phyloP scores from a whole-genome alignment of 2,113 vertebrate genomes.

The Apodemus sylvaticus region DNA sequence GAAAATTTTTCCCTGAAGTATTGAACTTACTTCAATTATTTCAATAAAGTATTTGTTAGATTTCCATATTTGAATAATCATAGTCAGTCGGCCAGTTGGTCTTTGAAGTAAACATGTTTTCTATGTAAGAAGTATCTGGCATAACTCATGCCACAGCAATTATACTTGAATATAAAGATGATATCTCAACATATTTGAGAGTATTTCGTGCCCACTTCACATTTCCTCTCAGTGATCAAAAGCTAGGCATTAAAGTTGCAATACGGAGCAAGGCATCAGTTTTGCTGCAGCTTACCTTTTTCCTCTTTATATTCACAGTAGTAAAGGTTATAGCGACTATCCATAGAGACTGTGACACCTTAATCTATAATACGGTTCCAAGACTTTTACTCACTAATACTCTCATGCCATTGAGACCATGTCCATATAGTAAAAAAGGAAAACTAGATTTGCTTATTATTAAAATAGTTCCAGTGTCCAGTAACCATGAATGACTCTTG shows the following conservation, averaged over 20 bases:
- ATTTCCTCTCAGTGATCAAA: neutral
- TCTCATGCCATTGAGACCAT: neutral
- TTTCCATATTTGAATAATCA: neutral
- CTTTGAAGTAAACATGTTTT: slow-evolving; percentile 2
- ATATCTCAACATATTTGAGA: neutral
- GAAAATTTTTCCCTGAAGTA: slow-evolving; percentile 27
- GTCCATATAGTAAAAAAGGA: neutral
- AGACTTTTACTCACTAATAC: neutral
- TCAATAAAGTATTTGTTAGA: slow-evolving; percentile 24
- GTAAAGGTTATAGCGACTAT: neutral
- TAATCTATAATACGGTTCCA: neutral
- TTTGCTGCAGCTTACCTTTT: neutral
- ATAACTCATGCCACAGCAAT: neutral
- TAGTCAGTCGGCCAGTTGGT: neutral
- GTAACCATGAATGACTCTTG: neutral
- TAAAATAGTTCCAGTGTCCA: slow-evolving; percentile 19
- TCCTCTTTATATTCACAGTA: neutral
- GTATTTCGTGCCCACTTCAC: neutral
- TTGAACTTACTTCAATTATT: slow-evolving; percentile 22
- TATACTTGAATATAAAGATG: neutral
- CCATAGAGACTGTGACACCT: neutral
- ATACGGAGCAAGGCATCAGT: neutral
- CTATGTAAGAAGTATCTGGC: neutral
- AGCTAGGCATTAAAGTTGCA: neutral
- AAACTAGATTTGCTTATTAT: neutral